phyloP scores from a whole-genome alignment of 2,113 vertebrate species.

The Orthonyx spaldingii region DNA sequence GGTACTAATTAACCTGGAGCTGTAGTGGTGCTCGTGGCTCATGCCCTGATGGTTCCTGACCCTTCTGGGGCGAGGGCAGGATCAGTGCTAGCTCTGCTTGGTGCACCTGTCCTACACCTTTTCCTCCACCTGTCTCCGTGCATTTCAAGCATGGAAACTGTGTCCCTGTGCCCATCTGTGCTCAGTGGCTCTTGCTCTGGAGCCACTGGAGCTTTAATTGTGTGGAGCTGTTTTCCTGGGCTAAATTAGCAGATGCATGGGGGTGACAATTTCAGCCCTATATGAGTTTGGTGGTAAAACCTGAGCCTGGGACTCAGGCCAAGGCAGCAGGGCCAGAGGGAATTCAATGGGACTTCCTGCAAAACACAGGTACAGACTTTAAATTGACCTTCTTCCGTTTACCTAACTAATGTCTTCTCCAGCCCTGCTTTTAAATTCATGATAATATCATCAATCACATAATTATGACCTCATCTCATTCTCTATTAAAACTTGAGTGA shows the following conservation, averaged over 20 bases:
- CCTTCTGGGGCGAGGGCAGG: background rate
- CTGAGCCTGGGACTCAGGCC: background rate
- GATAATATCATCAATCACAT: background rate
- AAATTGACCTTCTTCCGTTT: background rate
- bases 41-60: background rate
- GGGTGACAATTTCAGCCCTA: background rate
- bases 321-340: background rate
- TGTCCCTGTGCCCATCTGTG: background rate
- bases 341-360: background rate
- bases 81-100: background rate
- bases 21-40: rapidly evolving
- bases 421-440: background rate
- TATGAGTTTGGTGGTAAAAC: background rate
- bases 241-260: background rate
- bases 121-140: rapidly evolving
- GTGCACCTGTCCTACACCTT: background rate
- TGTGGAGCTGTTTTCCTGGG: background rate
- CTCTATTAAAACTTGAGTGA: background rate
- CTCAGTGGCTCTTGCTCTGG: background rate
- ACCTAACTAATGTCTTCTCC: slow-evolving; percentile 3
- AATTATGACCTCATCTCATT: background rate
- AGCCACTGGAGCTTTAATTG: background rate
- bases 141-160: background rate
- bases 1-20: background rate
- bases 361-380: background rate